A percentile compares a stretch with the other conserved stretches of the same genome.
Evolutionary conservation across 1,140 invertebrate species (phyloP).

Genomic region (Acyrthosiphon pisum): DNA sequence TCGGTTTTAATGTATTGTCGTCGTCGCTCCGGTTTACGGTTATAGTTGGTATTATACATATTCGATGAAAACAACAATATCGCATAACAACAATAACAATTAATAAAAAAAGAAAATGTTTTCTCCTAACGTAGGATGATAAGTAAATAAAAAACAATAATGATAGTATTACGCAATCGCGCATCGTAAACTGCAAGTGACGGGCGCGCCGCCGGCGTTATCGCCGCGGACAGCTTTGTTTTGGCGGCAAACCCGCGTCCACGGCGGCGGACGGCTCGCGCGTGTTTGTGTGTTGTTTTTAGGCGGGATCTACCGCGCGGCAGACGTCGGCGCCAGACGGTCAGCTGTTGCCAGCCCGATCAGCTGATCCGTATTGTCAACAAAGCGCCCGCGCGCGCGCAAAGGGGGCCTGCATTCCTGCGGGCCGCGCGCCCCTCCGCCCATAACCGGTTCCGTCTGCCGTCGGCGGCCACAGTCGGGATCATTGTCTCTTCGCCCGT

Average conservation of each 20-base stretch:
- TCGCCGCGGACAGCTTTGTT: slow-evolving; percentile 20
- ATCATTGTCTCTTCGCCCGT: slow-evolving; percentile 44
- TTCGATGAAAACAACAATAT: not conserved
- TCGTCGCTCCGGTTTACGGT: not conserved
- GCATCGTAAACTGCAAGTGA: not conserved
- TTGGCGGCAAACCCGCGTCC: slow-evolving; percentile 46
- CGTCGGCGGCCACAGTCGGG: slow-evolving; percentile 6
- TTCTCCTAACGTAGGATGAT: not conserved
- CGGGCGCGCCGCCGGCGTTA: not conserved
- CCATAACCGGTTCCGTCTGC: slow-evolving; percentile 35
- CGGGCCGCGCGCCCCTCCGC: not conserved
- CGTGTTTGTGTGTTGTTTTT: slow-evolving; percentile 34
- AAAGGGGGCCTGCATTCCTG: slow-evolving; percentile 36
- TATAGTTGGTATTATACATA: not conserved
- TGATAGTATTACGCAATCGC: not conserved
- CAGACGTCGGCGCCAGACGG: slow-evolving; percentile 48
- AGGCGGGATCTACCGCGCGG: slow-evolving; percentile 37
- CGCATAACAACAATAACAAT: not conserved
- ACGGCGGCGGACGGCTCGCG: not conserved
- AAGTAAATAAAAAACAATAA: slow-evolving; percentile 19
- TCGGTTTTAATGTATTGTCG: not conserved
- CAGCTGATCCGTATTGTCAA: slow-evolving; percentile 56
- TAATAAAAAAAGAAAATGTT: not conserved
- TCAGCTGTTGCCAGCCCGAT: slow-evolving; percentile 49
- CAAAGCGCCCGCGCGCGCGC: slow-evolving; percentile 54